Evolutionary conservation across 1,140 invertebrate species (phyloP).

Genomic region (Drosophila pseudoobscura): DNA sequence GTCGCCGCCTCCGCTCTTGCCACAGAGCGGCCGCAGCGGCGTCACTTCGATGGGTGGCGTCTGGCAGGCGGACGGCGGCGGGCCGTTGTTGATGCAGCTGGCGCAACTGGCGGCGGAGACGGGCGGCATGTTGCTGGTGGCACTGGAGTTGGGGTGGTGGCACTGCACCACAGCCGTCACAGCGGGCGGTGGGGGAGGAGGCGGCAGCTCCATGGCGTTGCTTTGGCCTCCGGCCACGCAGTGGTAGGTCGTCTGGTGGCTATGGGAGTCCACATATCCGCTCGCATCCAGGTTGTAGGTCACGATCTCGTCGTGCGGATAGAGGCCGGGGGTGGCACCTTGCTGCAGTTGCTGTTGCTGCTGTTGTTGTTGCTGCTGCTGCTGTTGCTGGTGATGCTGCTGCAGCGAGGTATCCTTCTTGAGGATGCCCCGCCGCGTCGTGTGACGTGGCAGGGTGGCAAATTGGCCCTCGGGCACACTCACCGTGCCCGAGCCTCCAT

Average conservation of each 20-base stretch:
- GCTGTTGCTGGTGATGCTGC: conserved; percentile 52
- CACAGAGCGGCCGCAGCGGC: conserved; percentile 62
- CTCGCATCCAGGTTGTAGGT: conserved; percentile 80
- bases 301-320: conserved; percentile 81
- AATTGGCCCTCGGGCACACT: conserved; percentile 80
- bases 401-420: conserved; percentile 76
- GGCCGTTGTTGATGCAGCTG: conserved; percentile 83
- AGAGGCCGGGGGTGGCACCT: conserved; percentile 51
- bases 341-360: conserved; percentile 30
- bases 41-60: conserved; percentile 69
- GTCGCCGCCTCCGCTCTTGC: conserved; percentile 25
- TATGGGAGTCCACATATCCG: conserved; percentile 41
- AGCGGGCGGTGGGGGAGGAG: conserved; percentile 72
- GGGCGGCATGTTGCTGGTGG: conserved; percentile 12
- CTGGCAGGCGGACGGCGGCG: conserved; percentile 75
- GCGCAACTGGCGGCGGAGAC: conserved; percentile 67
- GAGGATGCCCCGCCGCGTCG: conserved; percentile 72
- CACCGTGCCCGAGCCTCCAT: conserved; percentile 61
- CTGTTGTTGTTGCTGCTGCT: conserved; percentile 40
- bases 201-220: conserved; percentile 63
- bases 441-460: conserved; percentile 86
- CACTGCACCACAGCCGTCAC: conserved; percentile 72
- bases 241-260: conserved; percentile 52
- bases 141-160: conserved; percentile 59
- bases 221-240: background rate